phyloP scores from a whole-genome alignment of 2,797 vertebrate genomes.

The Remorina albescens region DNA sequence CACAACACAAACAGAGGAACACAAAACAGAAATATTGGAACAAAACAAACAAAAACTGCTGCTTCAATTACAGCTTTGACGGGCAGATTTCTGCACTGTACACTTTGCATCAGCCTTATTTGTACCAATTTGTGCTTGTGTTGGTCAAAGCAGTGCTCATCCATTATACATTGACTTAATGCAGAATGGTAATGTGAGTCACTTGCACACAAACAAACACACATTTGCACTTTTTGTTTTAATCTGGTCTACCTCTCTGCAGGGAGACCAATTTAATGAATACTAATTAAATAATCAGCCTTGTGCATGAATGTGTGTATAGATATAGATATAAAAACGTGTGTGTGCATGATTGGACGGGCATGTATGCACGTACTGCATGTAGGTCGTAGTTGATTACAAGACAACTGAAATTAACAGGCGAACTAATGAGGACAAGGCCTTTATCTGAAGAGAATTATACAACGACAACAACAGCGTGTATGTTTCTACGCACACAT shows the following conservation, averaged over 20 bases:
- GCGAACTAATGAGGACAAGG: constrained; percentile 71
- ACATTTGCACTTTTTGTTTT: constrained; percentile 46
- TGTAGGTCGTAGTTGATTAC: constrained; percentile 71
- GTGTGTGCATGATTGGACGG: neutral
- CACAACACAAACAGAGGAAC: constrained; percentile 8
- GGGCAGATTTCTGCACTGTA: constrained; percentile 38
- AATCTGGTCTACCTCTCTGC: constrained; percentile 68
- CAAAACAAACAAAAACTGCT: constrained; percentile 14
- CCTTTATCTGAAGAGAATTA: constrained; percentile 56
- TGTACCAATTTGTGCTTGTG: constrained; percentile 71
- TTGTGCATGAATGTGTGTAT: constrained; percentile 22
- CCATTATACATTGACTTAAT: constrained; percentile 77
- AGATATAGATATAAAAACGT: no score
- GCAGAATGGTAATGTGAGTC: constrained; percentile 59
- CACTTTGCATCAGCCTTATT: constrained; percentile 67
- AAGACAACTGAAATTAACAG: constrained; percentile 73
- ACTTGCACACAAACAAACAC: constrained; percentile 57
- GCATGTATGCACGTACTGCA: constrained; percentile 27
- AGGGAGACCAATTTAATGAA: constrained; percentile 70
- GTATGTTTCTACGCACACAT: constrained; percentile 13
- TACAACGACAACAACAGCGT: constrained; percentile 39
- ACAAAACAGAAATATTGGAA: constrained; percentile 1
- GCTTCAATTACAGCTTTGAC: constrained; percentile 23
- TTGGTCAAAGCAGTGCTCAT: constrained; percentile 68
- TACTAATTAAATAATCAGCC: constrained; percentile 69